Conservation (phyloP, 2,113 vertebrate species). For the Psettodes erumei region DNA sequence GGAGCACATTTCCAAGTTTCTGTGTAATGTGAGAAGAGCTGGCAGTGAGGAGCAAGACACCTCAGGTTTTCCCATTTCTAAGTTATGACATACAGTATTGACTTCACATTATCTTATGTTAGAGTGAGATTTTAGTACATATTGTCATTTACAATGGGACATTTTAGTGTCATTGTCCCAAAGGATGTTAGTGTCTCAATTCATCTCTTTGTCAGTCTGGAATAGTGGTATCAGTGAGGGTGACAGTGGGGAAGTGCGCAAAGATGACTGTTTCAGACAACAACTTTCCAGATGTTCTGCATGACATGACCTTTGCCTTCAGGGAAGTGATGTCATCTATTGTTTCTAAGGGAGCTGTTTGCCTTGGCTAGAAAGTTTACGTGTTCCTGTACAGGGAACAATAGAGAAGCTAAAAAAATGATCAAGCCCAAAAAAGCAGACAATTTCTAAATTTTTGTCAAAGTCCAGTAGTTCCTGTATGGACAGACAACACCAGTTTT, state of each 20-base stretch:
- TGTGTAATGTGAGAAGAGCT: constrained; percentile 17
- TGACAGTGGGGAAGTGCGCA: constrained; percentile 44
- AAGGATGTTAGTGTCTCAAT: constrained; percentile 4
- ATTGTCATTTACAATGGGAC: background rate
- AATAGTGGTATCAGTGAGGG: constrained; percentile 40
- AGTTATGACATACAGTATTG: background rate
- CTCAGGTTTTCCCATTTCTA: constrained; percentile 30
- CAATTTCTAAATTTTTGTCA: constrained; percentile 13
- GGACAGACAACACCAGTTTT: background rate
- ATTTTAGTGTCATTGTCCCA: background rate
- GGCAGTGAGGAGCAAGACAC: constrained; percentile 25
- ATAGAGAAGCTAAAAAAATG: constrained; percentile 9
- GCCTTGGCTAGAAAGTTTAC: constrained; percentile 41
- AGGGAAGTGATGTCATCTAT: constrained; percentile 73
- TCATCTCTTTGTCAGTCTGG: constrained; percentile 9
- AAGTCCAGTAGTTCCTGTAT: background rate
- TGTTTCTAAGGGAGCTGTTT: constrained; percentile 63
- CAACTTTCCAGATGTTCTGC: constrained; percentile 73
- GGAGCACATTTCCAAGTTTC: constrained; percentile 32
- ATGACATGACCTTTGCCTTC: constrained; percentile 55
- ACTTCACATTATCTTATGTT: constrained; percentile 3
- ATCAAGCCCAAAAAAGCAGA: background rate
- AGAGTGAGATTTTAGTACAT: background rate
- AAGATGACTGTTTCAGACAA: constrained; percentile 54
- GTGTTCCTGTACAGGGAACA: constrained; percentile 9